Percentiles rank a stretch among this genome's conserved stretches.
Evolutionary conservation across 2,888 invertebrate species (phyloP).

Genomic region (Agrotis segetum): DNA sequence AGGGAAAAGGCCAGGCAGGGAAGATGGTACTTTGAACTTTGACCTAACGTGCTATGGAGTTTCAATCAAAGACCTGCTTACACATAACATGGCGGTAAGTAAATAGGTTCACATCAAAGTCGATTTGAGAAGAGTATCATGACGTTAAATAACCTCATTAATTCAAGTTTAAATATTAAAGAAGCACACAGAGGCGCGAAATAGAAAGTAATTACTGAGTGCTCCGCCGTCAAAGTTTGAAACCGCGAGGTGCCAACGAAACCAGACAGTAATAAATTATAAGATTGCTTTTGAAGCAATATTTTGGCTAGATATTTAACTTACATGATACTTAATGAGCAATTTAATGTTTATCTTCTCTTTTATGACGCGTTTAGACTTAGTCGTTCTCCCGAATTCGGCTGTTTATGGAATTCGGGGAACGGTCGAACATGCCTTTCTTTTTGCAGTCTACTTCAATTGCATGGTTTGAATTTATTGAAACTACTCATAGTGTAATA

Average conservation of each 20-base stretch:
- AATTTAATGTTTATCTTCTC: neutral
- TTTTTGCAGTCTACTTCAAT: too few relatives aligned
- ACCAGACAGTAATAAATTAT: conserved; percentile 45
- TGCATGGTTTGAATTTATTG: neutral
- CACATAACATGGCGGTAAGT: neutral
- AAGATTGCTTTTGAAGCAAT: conserved; percentile 26
- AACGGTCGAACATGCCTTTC: too few relatives aligned
- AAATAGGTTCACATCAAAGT: conserved; percentile 21
- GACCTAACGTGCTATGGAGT: neutral
- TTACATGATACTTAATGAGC: conserved; percentile 3
- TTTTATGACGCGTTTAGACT: too few relatives aligned
- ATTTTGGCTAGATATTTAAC: conserved; percentile 21
- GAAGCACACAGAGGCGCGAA: conserved; percentile 8
- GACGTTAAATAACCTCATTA: conserved; percentile 14
- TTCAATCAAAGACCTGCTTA: neutral
- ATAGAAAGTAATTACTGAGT: conserved; percentile 38
- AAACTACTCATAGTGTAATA: too few relatives aligned
- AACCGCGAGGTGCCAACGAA: conserved; percentile 20
- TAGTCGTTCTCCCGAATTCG: too few relatives aligned
- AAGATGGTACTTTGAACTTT: neutral
- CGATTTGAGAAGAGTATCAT: conserved; percentile 9
- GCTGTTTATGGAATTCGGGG: too few relatives aligned
- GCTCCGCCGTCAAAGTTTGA: conserved; percentile 33
- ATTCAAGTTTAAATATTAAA: conserved; percentile 15
- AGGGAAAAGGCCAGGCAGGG: too few relatives aligned